Percentiles rank a stretch among this genome's conserved stretches.
phyloP scores from a whole-genome alignment of 2,888 invertebrate genomes.

The Torymus auratus region DNA sequence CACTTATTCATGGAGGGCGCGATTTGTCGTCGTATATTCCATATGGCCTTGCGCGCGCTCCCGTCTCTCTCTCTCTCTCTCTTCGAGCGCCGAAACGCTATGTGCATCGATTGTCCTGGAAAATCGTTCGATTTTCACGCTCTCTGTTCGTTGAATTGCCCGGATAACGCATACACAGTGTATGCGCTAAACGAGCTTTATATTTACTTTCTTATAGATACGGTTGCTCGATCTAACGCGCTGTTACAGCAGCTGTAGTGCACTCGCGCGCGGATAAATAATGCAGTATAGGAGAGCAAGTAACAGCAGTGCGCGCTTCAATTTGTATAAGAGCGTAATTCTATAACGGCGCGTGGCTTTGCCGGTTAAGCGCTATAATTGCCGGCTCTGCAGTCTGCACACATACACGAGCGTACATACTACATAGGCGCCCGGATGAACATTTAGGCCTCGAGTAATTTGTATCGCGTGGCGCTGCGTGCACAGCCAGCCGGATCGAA shows the following conservation, averaged over 20 bases:
- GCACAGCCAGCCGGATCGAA: conserved; percentile 1
- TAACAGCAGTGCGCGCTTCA: background rate
- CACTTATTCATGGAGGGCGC: conserved; percentile 3
- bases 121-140: too few relatives aligned
- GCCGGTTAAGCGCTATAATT: conserved; percentile 3
- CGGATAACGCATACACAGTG: too few relatives aligned
- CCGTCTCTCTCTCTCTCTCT: background rate
- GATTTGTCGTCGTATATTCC: background rate
- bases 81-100: too few relatives aligned
- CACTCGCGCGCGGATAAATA: background rate
- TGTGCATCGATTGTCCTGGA: too few relatives aligned
- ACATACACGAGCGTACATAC: background rate
- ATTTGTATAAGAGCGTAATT: conserved; percentile 1
- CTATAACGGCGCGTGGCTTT: background rate
- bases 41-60: background rate
- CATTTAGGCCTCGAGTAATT: conserved; percentile 5
- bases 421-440: background rate
- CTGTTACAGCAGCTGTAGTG: background rate
- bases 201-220: too few relatives aligned
- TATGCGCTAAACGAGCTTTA: too few relatives aligned
- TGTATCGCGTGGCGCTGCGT: background rate
- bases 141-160: too few relatives aligned
- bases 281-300: background rate
- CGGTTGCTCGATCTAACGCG: too few relatives aligned
- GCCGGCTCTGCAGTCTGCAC: background rate